Evolutionary conservation across 2,113 vertebrate genomes (phyloP).

Genomic region (Ictalurus punctatus): DNA sequence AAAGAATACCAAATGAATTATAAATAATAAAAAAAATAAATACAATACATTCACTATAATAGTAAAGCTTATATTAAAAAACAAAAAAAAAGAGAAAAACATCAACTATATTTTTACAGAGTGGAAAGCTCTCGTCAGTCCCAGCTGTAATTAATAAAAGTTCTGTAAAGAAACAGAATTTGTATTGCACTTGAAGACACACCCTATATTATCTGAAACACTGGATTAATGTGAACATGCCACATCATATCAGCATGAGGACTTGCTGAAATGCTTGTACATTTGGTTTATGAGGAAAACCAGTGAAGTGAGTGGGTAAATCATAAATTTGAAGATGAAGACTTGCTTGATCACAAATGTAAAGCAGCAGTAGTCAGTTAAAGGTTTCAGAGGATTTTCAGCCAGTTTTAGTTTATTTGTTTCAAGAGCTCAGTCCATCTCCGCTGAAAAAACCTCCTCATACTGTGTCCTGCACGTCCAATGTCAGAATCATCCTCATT

Average conservation of each 20-base stretch:
- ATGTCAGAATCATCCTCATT: slow-evolving; percentile 91
- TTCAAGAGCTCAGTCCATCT: slow-evolving; percentile 87
- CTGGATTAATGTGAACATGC: slow-evolving; percentile 79
- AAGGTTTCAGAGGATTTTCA: slow-evolving; percentile 47
- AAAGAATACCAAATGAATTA: slow-evolving; percentile 89
- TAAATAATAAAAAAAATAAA: slow-evolving; percentile 97
- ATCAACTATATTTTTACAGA: slow-evolving; percentile 75
- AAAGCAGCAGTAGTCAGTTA: slow-evolving; percentile 80
- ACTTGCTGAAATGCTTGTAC: slow-evolving; percentile 16
- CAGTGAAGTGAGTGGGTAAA: background rate
- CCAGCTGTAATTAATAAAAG: slow-evolving; percentile 63
- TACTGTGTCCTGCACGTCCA: slow-evolving; percentile 86
- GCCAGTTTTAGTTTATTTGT: slow-evolving; percentile 75
- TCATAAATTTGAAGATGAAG: slow-evolving; percentile 47
- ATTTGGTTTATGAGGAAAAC: slow-evolving; percentile 9
- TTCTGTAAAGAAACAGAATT: slow-evolving; percentile 72
- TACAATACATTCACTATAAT: slow-evolving; percentile 96
- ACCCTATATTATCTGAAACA: slow-evolving; percentile 73
- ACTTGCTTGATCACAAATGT: slow-evolving; percentile 73
- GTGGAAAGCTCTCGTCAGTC: slow-evolving; percentile 80
- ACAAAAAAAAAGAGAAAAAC: slow-evolving; percentile 71
- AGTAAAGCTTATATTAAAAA: slow-evolving; percentile 82
- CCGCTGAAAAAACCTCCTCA: slow-evolving; percentile 88
- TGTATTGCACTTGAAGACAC: slow-evolving; percentile 89
- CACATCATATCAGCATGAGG: slow-evolving; percentile 67